Conservation (phyloP, 2,888 invertebrate species). For the Acanthacorydalis orientalis region DNA sequence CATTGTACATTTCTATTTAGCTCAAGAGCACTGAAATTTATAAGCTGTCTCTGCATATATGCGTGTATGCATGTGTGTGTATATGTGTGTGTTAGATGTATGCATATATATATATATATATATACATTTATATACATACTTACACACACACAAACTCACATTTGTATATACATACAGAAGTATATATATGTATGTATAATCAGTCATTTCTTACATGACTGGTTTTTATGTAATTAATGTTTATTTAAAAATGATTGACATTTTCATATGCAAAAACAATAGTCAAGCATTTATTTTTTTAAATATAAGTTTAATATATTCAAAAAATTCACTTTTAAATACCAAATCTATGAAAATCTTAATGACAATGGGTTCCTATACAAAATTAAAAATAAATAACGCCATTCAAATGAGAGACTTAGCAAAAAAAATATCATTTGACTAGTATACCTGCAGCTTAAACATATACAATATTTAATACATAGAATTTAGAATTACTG, state of each 20-base stretch:
- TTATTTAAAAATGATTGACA: background rate
- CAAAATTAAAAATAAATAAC: background rate
- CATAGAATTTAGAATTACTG: constrained; percentile 4
- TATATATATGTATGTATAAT: too few relatives aligned
- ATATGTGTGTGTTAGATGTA: too few relatives aligned
- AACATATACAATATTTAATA: constrained; percentile 1
- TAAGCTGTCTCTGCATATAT: too few relatives aligned
- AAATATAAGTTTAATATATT: background rate
- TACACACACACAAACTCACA: too few relatives aligned
- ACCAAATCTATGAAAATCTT: background rate
- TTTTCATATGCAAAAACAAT: background rate
- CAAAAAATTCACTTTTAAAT: background rate
- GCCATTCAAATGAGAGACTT: background rate
- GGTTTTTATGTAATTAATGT: too few relatives aligned
- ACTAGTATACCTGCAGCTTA: constrained; percentile 6
- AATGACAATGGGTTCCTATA: background rate
- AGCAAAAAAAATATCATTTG: background rate
- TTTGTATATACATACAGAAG: too few relatives aligned
- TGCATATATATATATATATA: too few relatives aligned
- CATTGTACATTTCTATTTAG: too few relatives aligned
- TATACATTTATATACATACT: too few relatives aligned
- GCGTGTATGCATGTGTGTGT: too few relatives aligned
- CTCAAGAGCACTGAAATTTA: too few relatives aligned
- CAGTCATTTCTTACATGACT: too few relatives aligned
- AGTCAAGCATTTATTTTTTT: background rate